These are phyloP conservation scores for Cyanistes caeruleus DNA, from an alignment of 2,113 vertebrate genomes.

Conservation along the genomic window DNA sequence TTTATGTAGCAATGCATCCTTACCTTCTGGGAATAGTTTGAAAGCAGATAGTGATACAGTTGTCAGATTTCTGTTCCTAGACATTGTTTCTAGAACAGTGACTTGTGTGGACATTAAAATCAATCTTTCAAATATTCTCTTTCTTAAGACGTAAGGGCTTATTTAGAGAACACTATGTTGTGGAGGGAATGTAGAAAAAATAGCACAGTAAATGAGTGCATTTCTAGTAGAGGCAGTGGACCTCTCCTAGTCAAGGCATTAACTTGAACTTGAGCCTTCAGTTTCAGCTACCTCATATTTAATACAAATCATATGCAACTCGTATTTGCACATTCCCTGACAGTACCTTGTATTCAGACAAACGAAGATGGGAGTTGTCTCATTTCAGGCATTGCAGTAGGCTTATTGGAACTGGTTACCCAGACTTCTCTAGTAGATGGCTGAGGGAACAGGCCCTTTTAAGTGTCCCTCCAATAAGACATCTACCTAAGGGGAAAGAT, in stretches of 20 bases:
- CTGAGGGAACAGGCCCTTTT: not conserved
- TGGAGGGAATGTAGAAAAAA: not conserved
- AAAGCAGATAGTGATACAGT: not conserved
- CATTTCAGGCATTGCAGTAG: not conserved
- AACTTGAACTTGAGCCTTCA: not conserved
- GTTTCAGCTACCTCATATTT: not conserved
- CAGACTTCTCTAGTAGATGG: not conserved
- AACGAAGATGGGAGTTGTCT: not conserved
- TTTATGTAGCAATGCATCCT: not conserved
- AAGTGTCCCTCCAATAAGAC: not conserved
- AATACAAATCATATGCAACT: not conserved
- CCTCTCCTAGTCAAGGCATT: not conserved
- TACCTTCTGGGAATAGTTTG: not conserved
- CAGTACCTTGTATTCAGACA: not conserved
- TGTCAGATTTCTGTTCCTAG: not conserved
- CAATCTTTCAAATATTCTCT: not conserved
- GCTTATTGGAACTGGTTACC: not conserved
- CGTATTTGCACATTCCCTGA: not conserved
- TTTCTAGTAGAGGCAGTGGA: not conserved
- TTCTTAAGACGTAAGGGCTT: accelerated
- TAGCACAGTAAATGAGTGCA: not conserved
- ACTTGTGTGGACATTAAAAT: not conserved
- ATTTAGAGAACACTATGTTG: not conserved
- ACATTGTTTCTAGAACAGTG: not conserved
- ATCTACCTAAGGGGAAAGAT: not conserved